Percentiles rank a stretch among this genome's conserved stretches.
Conservation (phyloP, 2,888 invertebrate species). For the Molorchus minor region DNA sequence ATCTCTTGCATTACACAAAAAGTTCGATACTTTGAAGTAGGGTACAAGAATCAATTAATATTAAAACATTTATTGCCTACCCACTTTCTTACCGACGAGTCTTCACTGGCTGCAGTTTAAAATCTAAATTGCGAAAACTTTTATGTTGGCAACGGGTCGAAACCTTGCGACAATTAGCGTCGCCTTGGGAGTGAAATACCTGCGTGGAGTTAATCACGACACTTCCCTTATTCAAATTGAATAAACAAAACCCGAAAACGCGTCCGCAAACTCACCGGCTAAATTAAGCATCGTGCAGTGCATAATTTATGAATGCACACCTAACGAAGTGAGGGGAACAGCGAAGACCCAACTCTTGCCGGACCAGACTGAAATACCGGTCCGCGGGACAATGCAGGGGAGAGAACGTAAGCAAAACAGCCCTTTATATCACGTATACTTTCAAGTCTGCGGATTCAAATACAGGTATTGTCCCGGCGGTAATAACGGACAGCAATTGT, state of each 20-base stretch:
- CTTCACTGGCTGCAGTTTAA: no score
- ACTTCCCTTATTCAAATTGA: not conserved
- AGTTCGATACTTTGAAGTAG: no score
- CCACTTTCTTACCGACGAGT: no score
- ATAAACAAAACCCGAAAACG: not conserved
- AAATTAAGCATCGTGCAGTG: slow-evolving; percentile 1
- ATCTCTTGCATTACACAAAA: no score
- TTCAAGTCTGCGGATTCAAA: slow-evolving; percentile 27
- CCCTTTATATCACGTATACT: slow-evolving; percentile 30
- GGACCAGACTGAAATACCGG: slow-evolving; percentile 27
- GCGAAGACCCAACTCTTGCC: slow-evolving; percentile 23
- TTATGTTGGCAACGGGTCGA: no score
- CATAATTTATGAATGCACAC: not conserved
- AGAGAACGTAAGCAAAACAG: slow-evolving; percentile 23
- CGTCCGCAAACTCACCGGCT: not conserved
- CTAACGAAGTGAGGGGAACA: not conserved
- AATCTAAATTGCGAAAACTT: no score
- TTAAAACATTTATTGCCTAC: no score
- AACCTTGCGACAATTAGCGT: no score
- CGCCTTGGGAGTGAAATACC: no score
- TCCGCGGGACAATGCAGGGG: slow-evolving; percentile 21
- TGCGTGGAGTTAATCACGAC: no score
- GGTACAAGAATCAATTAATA: no score
- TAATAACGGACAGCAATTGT: slow-evolving; percentile 27
- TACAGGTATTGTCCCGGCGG: slow-evolving; percentile 23